These are phyloP conservation scores for Oncopeltus fasciatus DNA, from an alignment of 1,140 invertebrate species.

Conservation along the genomic window DNA sequence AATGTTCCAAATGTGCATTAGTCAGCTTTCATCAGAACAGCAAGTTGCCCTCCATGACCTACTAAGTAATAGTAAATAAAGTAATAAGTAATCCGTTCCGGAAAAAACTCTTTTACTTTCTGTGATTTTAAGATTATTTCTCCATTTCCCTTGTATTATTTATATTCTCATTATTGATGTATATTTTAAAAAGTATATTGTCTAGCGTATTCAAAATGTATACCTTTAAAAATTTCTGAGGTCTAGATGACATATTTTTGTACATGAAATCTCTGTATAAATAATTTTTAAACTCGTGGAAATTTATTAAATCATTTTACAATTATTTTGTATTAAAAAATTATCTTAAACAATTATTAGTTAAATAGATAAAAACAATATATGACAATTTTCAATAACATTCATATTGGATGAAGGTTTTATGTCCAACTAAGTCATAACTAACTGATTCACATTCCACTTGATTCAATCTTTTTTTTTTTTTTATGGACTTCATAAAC, in stretches of 20 bases:
- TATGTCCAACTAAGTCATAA: no score
- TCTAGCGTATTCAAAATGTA: conserved; percentile 1
- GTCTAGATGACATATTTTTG: conserved; percentile 7
- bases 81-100: background rate
- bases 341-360: no score
- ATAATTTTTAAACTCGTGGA: no score
- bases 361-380: no score
- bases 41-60: conserved; percentile 65
- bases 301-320: no score
- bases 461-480: no score
- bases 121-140: conserved; percentile 11
- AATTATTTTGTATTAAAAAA: no score
- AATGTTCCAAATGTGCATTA: conserved; percentile 68
- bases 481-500: no score
- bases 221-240: background rate
- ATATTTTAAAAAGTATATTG: conserved; percentile 1
- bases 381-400: no score
- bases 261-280: conserved; percentile 6
- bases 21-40: conserved; percentile 57
- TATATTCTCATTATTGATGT: background rate
- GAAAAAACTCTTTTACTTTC: conserved; percentile 10
- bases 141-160: background rate
- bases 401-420: no score
- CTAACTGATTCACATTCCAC: no score
- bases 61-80: conserved; percentile 11